Conservation (phyloP, 1,140 invertebrate species). For the Drosophila truncata region DNA sequence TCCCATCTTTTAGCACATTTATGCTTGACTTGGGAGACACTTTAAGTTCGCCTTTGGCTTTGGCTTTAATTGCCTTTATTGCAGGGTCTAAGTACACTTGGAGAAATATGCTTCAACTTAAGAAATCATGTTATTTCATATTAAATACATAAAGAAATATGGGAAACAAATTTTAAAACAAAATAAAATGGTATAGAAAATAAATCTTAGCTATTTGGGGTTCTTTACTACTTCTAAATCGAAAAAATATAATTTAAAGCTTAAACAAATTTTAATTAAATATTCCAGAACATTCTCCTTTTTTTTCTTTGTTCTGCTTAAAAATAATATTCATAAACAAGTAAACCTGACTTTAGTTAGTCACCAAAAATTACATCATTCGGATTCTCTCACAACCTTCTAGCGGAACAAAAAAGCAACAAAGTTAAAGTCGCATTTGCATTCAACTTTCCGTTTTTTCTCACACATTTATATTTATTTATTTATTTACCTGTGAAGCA, state of each 20-base stretch:
- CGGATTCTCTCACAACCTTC: slow-evolving; percentile 42
- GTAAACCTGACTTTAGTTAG: slow-evolving; percentile 4
- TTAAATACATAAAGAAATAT: neutral
- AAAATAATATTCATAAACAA: neutral
- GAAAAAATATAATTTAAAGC: neutral
- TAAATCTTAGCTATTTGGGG: no score
- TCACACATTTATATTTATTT: slow-evolving; percentile 33
- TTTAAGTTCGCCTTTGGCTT: slow-evolving; percentile 53
- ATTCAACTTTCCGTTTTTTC: slow-evolving; percentile 35
- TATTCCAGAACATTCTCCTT: no score
- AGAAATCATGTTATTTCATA: no score
- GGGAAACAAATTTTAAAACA: neutral
- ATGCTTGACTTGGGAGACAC: slow-evolving; percentile 38
- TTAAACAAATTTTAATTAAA: no score
- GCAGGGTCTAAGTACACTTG: neutral
- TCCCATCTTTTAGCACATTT: slow-evolving; percentile 61
- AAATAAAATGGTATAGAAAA: no score
- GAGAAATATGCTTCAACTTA: neutral
- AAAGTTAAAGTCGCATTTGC: slow-evolving; percentile 28
- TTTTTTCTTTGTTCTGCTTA: neutral
- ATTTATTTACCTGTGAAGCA: slow-evolving; percentile 27
- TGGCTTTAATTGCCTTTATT: slow-evolving; percentile 27
- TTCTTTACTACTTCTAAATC: neutral
- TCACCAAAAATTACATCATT: slow-evolving; percentile 41
- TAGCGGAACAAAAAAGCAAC: neutral